These are phyloP conservation scores for Agrochola litura DNA, from an alignment of 2,888 invertebrate genomes.

Conservation along the genomic window DNA sequence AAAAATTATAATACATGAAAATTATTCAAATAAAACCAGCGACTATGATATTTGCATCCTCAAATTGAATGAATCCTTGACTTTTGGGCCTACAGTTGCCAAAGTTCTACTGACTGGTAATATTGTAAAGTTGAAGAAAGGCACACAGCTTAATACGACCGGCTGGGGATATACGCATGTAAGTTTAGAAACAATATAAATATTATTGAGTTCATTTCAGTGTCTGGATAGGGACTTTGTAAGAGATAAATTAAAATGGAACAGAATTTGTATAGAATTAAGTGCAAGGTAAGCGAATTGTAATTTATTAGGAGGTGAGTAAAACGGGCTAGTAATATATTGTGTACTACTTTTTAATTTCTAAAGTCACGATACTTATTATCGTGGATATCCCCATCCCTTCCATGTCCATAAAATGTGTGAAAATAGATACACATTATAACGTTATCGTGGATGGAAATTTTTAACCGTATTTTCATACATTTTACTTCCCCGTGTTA, in stretches of 20 bases:
- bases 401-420: neutral
- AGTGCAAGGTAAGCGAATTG: neutral
- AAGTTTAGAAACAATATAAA: slow-evolving; percentile 18
- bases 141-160: slow-evolving; percentile 58
- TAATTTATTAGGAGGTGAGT: neutral
- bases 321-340: neutral
- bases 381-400: neutral
- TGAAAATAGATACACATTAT: neutral
- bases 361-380: neutral
- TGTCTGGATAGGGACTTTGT: too few species aligned
- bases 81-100: slow-evolving; percentile 62
- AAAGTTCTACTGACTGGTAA: slow-evolving; percentile 51
- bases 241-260: neutral
- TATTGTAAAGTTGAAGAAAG: slow-evolving; percentile 42
- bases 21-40: slow-evolving; percentile 58
- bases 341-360: neutral
- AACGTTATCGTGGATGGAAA: neutral
- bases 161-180: slow-evolving; percentile 70
- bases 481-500: neutral
- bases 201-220: neutral
- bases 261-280: neutral
- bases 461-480: neutral
- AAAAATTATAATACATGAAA: slow-evolving; percentile 66
- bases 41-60: slow-evolving; percentile 65
- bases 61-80: slow-evolving; percentile 62